Evolutionary conservation across 2,113 vertebrate genomes (phyloP), one percentile per base, ranked within the genome.

Genomic region (Isurus oxyrinchus): DNA sequence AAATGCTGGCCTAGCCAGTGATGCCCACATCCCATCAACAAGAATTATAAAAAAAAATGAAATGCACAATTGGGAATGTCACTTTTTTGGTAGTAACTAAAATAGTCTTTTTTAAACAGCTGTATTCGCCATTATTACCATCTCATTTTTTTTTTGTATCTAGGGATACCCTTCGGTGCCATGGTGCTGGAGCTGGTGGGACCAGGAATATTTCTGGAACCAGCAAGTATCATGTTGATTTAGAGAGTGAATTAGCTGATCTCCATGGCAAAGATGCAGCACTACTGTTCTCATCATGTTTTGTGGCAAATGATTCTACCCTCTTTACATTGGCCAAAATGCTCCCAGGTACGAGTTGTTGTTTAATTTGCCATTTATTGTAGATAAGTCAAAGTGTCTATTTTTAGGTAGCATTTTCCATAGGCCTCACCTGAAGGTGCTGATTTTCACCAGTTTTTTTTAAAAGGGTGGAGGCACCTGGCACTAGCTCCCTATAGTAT

Each of bases 231-330:
- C 99, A 99, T 0, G 99, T 99, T 16, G 99, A 99, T 25, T 98
- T 99, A 97, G 99, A 99, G 96, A 98, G 97, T 27, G 99, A 99
- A 96, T 97, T 99, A 96, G 99, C 99, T 0, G 99, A 99, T 97
- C 99, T 99, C 40, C 99, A 99, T 19, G 98, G 98, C 63, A 99
- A 99, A 96, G 99, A 99, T 5, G 99, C 99, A 0, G 99, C 99
- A 0, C 97, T 99, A 87, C 96, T 99, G 63, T 99, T 99, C 96
- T 99, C 99, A 0, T 99, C 99, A 0, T 99, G 99, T 97, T 99
- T 99, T 91, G 99, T 99, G 55, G 99, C 99, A 67, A 99, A 99
- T 31, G 99, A 99, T 97, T 99, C 99, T 0, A 99, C 99, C n/a
- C 98, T 99, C 96, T 99, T 99, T 97, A 99, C 99, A 14, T 97